These are phyloP conservation scores for Schizopygopsis malacanthus DNA, from an alignment of 2,797 vertebrate genomes.

Conservation along the genomic window DNA sequence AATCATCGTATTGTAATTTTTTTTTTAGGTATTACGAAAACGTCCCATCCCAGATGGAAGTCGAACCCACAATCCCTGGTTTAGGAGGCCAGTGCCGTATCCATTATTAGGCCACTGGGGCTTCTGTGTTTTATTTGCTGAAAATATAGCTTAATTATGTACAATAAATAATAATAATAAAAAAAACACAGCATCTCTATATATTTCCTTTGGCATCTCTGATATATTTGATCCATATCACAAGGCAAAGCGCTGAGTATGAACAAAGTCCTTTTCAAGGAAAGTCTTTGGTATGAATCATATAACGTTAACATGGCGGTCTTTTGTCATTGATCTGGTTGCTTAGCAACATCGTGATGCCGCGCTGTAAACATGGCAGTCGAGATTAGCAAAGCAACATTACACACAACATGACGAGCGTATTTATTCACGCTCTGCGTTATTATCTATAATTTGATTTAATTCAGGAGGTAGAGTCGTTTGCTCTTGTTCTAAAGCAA, in stretches of 20 bases:
- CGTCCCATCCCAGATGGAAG: conserved; percentile 59
- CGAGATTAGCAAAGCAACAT: neutral
- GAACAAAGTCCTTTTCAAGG: too few relatives aligned
- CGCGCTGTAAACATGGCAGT: neutral
- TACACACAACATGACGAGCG: neutral
- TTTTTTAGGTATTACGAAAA: neutral
- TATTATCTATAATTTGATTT: neutral
- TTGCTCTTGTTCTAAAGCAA: neutral
- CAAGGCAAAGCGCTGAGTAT: too few relatives aligned
- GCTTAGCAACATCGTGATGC: conserved; percentile 47
- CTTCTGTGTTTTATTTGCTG: neutral
- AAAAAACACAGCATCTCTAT: too few relatives aligned
- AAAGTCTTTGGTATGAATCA: too few relatives aligned
- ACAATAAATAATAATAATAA: too few relatives aligned
- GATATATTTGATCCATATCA: neutral
- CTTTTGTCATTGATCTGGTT: neutral
- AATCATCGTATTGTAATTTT: neutral
- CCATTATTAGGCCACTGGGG: conserved; percentile 67
- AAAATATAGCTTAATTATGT: neutral
- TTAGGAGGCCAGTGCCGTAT: conserved; percentile 67
- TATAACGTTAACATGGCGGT: neutral
- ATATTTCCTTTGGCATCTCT: neutral
- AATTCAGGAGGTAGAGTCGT: neutral
- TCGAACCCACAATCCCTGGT: conserved; percentile 66
- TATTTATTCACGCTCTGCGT: neutral